Percentiles rank a stretch among this genome's conserved stretches.
Conservation (phyloP, 2,888 invertebrate species). For the Chrysolina haemoptera region DNA sequence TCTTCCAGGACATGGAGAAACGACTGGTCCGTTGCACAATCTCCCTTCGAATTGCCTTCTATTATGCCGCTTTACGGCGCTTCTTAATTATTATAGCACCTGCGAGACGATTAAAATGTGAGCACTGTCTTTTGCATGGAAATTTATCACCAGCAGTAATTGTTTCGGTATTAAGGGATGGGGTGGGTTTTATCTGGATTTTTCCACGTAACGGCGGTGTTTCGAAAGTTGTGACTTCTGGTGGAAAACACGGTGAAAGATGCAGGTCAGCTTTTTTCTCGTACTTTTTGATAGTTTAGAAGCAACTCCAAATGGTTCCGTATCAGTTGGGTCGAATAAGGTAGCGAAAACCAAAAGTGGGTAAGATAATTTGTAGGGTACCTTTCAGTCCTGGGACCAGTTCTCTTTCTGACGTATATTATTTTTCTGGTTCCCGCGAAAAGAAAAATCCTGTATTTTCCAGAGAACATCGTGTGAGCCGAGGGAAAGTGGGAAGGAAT, state of each 20-base stretch:
- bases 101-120: conserved; percentile 59
- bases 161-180: conserved; percentile 38
- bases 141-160: conserved; percentile 38
- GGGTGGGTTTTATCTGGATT: background rate
- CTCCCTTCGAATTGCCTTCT: conserved; percentile 57
- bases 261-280: background rate
- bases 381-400: too few species aligned
- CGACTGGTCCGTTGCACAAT: conserved; percentile 54
- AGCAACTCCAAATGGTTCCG: too few species aligned
- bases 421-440: too few species aligned
- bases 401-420: too few species aligned
- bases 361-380: too few species aligned
- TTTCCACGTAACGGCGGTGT: background rate
- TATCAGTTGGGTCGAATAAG: too few species aligned
- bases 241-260: background rate
- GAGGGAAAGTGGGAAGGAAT: too few species aligned
- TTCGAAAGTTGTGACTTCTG: background rate
- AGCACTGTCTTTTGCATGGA: conserved; percentile 45
- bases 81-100: conserved; percentile 61
- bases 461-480: too few species aligned
- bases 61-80: conserved; percentile 53
- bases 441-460: too few species aligned
- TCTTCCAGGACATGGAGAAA: conserved; percentile 25
- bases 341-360: too few species aligned
- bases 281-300: background rate